A percentile compares a stretch with the other conserved stretches of the same genome.
Conservation (phyloP, 2,113 vertebrate species). For the Osmerus mordax region DNA sequence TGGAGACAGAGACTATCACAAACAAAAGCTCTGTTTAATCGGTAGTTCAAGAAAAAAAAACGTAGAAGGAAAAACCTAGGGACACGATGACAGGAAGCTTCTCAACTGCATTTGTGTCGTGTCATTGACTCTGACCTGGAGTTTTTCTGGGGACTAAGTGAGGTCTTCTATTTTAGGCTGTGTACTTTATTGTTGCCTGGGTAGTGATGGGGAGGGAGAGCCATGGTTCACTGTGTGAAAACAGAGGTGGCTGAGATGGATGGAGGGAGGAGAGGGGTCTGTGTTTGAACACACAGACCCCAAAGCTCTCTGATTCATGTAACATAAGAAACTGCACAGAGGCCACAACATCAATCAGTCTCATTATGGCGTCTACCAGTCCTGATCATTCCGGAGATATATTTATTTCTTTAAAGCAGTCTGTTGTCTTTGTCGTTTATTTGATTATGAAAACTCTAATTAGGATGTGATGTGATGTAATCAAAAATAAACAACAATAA, state of each 20-base stretch:
- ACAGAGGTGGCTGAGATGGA: not conserved
- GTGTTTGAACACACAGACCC: not conserved
- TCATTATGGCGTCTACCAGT: not conserved
- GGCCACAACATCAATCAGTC: not conserved
- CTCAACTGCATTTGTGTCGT: not conserved
- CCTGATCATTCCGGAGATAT: slow-evolving; percentile 14
- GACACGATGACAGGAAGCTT: not conserved
- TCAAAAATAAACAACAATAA: slow-evolving; percentile 38
- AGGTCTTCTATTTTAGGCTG: not conserved
- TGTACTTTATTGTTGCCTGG: not conserved
- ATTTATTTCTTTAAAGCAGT: slow-evolving; percentile 14
- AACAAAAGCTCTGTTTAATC: slow-evolving; percentile 12
- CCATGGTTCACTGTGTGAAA: not conserved
- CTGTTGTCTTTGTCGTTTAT: slow-evolving; percentile 13
- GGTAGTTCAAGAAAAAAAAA: not conserved
- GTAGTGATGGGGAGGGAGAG: not conserved
- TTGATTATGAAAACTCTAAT: slow-evolving; percentile 23
- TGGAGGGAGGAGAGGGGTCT: not conserved
- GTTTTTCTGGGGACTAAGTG: not conserved
- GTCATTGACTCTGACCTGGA: slow-evolving; percentile 16
- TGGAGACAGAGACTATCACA: slow-evolving; percentile 8
- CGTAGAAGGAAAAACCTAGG: too few species aligned
- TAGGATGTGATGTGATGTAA: slow-evolving; percentile 37
- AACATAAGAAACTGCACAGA: not conserved
- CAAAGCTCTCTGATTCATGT: not conserved